A percentile compares a stretch with the other conserved stretches of the same genome.
Evolutionary conservation across 2,113 vertebrate species (phyloP).

Genomic region (Microcebus tavaratra): DNA sequence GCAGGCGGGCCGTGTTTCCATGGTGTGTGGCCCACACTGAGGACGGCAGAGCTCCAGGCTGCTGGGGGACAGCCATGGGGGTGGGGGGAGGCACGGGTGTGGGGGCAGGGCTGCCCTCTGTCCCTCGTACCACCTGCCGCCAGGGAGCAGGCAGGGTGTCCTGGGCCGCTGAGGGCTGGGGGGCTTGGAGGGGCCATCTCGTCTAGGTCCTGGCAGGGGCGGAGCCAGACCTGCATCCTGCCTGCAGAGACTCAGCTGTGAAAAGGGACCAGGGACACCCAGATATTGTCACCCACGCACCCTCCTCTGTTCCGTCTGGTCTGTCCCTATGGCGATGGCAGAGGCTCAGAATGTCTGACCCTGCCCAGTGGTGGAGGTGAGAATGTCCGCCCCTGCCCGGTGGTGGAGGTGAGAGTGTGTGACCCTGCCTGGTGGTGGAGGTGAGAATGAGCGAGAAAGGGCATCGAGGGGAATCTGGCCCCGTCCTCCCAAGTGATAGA

Average conservation of each 20-base stretch:
- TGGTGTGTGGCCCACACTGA: neutral
- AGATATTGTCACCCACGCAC: neutral
- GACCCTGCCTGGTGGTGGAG: too few relatives aligned
- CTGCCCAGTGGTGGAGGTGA: neutral
- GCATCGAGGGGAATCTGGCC: neutral
- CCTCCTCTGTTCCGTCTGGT: neutral
- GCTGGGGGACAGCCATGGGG: neutral
- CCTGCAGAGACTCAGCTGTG: neutral
- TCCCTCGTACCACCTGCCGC: neutral
- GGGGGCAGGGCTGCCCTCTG: neutral
- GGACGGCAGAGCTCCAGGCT: neutral
- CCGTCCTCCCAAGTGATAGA: neutral
- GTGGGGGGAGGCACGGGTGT: too few relatives aligned
- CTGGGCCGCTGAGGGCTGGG: rapidly evolving
- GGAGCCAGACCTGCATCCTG: neutral
- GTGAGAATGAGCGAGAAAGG: neutral
- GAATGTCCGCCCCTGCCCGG: neutral
- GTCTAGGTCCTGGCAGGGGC: neutral
- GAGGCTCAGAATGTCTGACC: neutral
- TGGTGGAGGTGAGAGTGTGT: too few relatives aligned
- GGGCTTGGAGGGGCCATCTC: rapidly evolving
- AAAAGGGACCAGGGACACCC: neutral
- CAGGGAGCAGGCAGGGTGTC: rapidly evolving
- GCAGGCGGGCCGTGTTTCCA: neutral
- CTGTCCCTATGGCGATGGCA: neutral